Evolutionary conservation across 53 echinoderm and acorn worm genomes (phyloP), one percentile per base, ranked within the genome.

Genomic region (Zoroaster sp.): DNA sequence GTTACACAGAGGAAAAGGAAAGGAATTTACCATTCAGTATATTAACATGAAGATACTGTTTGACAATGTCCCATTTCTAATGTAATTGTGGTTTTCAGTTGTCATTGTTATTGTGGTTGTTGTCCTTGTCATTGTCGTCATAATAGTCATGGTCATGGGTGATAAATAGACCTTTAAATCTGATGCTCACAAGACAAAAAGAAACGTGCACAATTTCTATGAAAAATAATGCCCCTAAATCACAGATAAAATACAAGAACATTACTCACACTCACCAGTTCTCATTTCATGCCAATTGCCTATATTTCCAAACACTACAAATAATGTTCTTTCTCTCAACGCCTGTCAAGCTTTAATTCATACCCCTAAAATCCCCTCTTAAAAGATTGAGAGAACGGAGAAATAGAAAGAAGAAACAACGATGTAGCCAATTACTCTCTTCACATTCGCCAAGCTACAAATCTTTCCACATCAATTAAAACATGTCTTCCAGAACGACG

Each of bases 381-480:
- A n/a, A 38, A 20, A n/a, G 39, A 38, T 36, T 69, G 41, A 12
- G 10, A 47, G 53, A 35, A 78, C 5, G 25, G 78, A 3, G 25
- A 37, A 10, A 23, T n/a, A 18, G 34, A 23, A 40, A 70, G 70
- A 70, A 46, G 32, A 85, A 44, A 30, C 33, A 25, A 85, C 85
- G 49, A 70, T 35, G 69, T 36, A 70, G 52, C 31, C 43, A 40
- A 85, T 85, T 85, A 70, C 85, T 85, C 59, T 32, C 85, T 81
- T 69, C 46, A 53, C 69, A 40, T 70, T 85, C 71, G 8, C 46
- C 49, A 25, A 25, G 83, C 69, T 47, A 17, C 85, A 85, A 85
- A 85, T 85, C 85, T 85, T 66, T 85, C 85, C 85, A 70, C 85
- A 85, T 85, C 71, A 85, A 85, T 85, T 85, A 85, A 69, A 85